These are phyloP conservation scores for Xestia ashworthii DNA, from an alignment of 2,888 invertebrate species.

Conservation along the genomic window DNA sequence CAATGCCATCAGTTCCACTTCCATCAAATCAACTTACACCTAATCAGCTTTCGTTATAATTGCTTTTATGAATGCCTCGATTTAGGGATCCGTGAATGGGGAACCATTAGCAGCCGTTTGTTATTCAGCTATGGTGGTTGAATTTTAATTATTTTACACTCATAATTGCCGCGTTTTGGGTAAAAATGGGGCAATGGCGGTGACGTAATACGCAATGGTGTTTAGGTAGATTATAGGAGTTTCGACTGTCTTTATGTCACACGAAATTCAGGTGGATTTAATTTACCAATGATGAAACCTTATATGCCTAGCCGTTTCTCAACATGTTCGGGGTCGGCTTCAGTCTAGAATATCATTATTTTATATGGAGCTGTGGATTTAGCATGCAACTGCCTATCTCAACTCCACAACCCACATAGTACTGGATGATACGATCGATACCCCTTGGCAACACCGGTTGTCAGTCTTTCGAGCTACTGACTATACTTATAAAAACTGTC, in stretches of 20 bases:
- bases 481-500: neutral
- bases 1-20: neutral
- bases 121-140: constrained; percentile 50
- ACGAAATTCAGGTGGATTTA: neutral
- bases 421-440: no score
- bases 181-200: constrained; percentile 38
- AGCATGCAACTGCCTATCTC: no score
- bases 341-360: no score
- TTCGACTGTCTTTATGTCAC: neutral
- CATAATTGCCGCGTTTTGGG: constrained; percentile 35
- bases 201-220: constrained; percentile 3
- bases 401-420: no score
- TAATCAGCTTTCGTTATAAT: constrained; percentile 58
- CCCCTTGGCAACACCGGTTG: neutral
- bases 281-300: no score
- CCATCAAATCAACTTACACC: constrained; percentile 47
- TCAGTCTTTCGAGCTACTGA: no score
- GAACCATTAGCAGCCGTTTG: constrained; percentile 57
- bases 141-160: constrained; percentile 59
- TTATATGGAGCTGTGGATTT: no score
- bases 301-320: no score
- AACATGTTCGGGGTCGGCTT: no score
- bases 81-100: constrained; percentile 56
- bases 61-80: constrained; percentile 61
- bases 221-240: neutral